These are phyloP conservation scores for Amiota mariae DNA, from an alignment of 2,888 invertebrate genomes.

Conservation along the genomic window DNA sequence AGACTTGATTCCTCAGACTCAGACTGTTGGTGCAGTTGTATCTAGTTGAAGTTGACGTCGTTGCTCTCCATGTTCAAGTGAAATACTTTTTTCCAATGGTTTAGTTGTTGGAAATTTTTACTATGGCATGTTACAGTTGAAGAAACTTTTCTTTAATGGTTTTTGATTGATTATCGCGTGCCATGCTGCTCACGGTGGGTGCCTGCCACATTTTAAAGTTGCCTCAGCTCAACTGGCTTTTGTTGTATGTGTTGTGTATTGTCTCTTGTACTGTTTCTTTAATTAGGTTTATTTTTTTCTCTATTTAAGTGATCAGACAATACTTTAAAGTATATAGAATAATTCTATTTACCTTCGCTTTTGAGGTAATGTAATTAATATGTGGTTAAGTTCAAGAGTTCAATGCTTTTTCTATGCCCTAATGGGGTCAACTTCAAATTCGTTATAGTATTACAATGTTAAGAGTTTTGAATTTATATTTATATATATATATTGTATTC, in stretches of 20 bases:
- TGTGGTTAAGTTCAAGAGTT: conserved; percentile 14
- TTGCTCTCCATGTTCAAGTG: conserved; percentile 32
- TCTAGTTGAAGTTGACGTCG: neutral
- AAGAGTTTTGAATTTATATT: no score
- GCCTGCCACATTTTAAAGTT: conserved; percentile 37
- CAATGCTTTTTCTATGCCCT: conserved; percentile 27
- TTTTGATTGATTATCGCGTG: conserved; percentile 68
- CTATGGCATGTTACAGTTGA: conserved; percentile 32
- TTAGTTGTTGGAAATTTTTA: conserved; percentile 40
- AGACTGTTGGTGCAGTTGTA: neutral
- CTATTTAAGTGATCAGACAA: neutral
- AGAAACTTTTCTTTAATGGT: conserved; percentile 65
- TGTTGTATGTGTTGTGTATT: conserved; percentile 48
- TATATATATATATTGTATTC: no score
- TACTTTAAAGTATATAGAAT: conserved; percentile 11
- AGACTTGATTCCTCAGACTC: neutral
- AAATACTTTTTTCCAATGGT: conserved; percentile 36
- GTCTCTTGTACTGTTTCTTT: no score
- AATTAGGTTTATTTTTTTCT: neutral
- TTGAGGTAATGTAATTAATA: conserved; percentile 23
- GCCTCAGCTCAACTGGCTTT: neutral
- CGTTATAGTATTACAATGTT: no score
- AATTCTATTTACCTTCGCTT: conserved; percentile 4
- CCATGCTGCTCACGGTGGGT: conserved; percentile 62
- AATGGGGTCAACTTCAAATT: conserved; percentile 8